Percentiles rank a stretch among this genome's conserved stretches.
Evolutionary conservation across 2,888 invertebrate species (phyloP).

Genomic region (Bimastos eiseni): DNA sequence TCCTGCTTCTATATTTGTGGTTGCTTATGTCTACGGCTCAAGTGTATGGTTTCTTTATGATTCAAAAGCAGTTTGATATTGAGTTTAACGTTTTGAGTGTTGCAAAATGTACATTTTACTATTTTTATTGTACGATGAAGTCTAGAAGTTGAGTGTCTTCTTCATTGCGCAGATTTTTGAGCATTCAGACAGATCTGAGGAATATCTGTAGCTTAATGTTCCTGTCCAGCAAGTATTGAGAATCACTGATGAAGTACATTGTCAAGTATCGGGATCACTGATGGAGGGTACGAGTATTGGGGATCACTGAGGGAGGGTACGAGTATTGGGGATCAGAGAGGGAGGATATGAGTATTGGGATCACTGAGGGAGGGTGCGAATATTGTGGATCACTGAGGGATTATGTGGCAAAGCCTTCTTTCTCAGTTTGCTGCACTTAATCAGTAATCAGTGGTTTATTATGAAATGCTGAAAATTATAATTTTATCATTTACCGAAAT

Average conservation of each 20-base stretch:
- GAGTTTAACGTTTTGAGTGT: not conserved
- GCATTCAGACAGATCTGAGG: not conserved
- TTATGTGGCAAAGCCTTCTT: too few species aligned
- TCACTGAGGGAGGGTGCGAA: too few species aligned
- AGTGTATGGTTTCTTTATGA: not conserved
- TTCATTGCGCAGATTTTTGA: not conserved
- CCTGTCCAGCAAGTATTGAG: not conserved
- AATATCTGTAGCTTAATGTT: not conserved
- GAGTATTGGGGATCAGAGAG: too few species aligned
- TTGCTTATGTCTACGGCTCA: not conserved
- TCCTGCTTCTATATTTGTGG: not conserved
- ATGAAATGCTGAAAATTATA: not conserved
- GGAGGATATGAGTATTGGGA: too few species aligned
- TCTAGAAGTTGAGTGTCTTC: not conserved
- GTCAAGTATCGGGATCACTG: too few species aligned
- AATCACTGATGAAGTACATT: not conserved
- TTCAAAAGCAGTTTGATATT: not conserved
- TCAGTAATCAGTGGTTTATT: too few species aligned
- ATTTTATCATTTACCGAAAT: not conserved
- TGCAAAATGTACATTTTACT: too few species aligned
- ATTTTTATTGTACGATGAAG: not conserved
- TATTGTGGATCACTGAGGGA: too few species aligned
- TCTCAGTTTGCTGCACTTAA: not conserved
- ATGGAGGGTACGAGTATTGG: too few species aligned
- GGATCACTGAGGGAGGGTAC: too few species aligned